These are phyloP conservation scores for Lordiphosa stackelbergi DNA, from an alignment of 1,140 invertebrate genomes.

Conservation along the genomic window DNA sequence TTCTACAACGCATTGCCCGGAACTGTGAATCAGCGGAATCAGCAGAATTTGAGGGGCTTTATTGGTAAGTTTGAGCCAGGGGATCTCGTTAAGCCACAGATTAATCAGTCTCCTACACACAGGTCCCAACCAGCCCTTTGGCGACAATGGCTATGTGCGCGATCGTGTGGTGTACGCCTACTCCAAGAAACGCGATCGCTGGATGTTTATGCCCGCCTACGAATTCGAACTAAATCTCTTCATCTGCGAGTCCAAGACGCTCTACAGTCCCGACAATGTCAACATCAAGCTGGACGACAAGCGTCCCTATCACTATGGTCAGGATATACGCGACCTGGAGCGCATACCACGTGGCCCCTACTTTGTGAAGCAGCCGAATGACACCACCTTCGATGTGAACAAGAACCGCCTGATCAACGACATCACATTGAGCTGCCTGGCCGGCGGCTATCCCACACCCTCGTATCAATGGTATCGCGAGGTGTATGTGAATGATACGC, in stretches of 20 bases:
- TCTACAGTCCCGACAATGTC: slow-evolving; percentile 82
- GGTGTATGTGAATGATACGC: slow-evolving; percentile 87
- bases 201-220: slow-evolving; percentile 89
- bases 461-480: slow-evolving; percentile 95
- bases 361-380: slow-evolving; percentile 90
- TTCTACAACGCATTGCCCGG: slow-evolving; percentile 77
- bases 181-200: slow-evolving; percentile 84
- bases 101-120: too few relatives aligned
- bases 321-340: slow-evolving; percentile 85
- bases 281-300: slow-evolving; percentile 82
- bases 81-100: too few relatives aligned
- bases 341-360: slow-evolving; percentile 91
- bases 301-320: slow-evolving; percentile 89
- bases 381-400: slow-evolving; percentile 90
- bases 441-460: slow-evolving; percentile 92
- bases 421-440: slow-evolving; percentile 88
- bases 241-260: slow-evolving; percentile 90
- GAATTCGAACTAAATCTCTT: slow-evolving; percentile 87
- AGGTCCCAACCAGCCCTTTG: slow-evolving; percentile 63
- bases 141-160: slow-evolving; percentile 56
- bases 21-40: slow-evolving; percentile 61
- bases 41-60: slow-evolving; percentile 66
- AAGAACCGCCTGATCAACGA: slow-evolving; percentile 84
- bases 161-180: slow-evolving; percentile 84
- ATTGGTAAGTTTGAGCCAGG: slow-evolving; percentile 32